Percentiles rank a stretch among this genome's conserved stretches.
phyloP scores from a whole-genome alignment of 2,113 vertebrate genomes.

The Elaphurus davidianus region DNA sequence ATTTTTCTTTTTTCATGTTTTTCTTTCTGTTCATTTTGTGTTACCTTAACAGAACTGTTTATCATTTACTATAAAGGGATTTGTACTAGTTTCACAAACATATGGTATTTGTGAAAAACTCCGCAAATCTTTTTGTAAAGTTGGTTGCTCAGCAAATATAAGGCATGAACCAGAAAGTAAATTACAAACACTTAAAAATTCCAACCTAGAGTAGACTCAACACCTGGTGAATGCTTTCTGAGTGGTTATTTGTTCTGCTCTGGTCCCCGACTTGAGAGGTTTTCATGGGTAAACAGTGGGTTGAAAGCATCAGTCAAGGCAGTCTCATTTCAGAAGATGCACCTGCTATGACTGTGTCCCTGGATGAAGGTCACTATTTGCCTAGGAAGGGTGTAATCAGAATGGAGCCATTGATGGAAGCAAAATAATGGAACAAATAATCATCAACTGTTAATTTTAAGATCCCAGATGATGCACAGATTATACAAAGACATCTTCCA shows the following conservation, averaged over 20 bases:
- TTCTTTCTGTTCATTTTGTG: neutral
- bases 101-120: slow-evolving; percentile 28
- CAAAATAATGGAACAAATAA: neutral
- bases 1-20: neutral
- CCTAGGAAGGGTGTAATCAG: neutral
- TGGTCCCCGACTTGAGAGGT: neutral
- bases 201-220: neutral
- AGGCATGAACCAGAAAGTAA: neutral
- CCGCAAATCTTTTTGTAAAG: neutral
- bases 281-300: slow-evolving; percentile 2
- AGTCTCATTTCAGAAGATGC: slow-evolving; percentile 46
- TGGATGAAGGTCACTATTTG: slow-evolving; percentile 2
- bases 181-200: slow-evolving; percentile 61
- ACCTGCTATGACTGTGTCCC: neutral
- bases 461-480: neutral
- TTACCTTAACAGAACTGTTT: neutral
- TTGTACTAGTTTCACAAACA: slow-evolving; percentile 27
- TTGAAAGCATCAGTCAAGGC: slow-evolving; percentile 73
- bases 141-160: slow-evolving; percentile 30
- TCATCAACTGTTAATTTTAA: slow-evolving; percentile 66
- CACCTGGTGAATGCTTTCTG: neutral
- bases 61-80: slow-evolving; percentile 52
- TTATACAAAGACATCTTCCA: neutral
- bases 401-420: slow-evolving; percentile 21
- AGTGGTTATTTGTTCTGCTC: slow-evolving; percentile 35